Evolutionary conservation across 2,113 vertebrate species (phyloP), one percentile per base, ranked within the genome.

Genomic region (Melospiza melodia): DNA sequence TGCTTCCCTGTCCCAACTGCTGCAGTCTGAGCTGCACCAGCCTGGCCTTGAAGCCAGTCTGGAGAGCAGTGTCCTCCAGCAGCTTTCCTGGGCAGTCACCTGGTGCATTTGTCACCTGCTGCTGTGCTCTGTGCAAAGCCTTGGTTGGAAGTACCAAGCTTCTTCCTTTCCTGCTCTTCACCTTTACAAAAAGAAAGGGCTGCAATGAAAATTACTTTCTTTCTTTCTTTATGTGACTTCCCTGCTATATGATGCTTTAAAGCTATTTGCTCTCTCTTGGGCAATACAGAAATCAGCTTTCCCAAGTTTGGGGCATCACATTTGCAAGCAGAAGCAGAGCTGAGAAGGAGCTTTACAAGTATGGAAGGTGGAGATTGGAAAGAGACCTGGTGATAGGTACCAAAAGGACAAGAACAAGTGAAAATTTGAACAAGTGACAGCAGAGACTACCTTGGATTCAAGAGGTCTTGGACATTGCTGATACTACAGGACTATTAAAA

Each of bases 1-100:
- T 79, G 44, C 33, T 65, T 62, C 51, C 43, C 37, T 62, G 35
- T 72, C 62, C 44, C 35, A 46, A 0, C 30, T 92, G 66, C 55
- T 62, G 37, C 30, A 66, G 14, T 21, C 37, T 78, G 23, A 51
- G 57, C 71, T 74, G 62, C 10, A 3, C 33, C 7, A 65, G 59
- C 55, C 71, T 65, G 62, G 43, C 80, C 85, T 49, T 44, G 68
- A 77, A 62, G 55, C 23, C 54, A 10, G 25, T 15, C 22, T 9
- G 24, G 54, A 46, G 30, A 89, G 49, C 44, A 68, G 33, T 0
- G 0, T 18, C 25, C 33, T 54, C 30, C 11, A 13, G n/a, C 3
- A 33, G 22, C 66, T 89, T 62, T 73, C 55, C 41, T n/a, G 49
- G n/a, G 22, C 15, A 89, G 43, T 89, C 49, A 27, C 49, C 35